Conservation (phyloP, 2,888 invertebrate genomes). For the Chrysina gloriosa region DNA sequence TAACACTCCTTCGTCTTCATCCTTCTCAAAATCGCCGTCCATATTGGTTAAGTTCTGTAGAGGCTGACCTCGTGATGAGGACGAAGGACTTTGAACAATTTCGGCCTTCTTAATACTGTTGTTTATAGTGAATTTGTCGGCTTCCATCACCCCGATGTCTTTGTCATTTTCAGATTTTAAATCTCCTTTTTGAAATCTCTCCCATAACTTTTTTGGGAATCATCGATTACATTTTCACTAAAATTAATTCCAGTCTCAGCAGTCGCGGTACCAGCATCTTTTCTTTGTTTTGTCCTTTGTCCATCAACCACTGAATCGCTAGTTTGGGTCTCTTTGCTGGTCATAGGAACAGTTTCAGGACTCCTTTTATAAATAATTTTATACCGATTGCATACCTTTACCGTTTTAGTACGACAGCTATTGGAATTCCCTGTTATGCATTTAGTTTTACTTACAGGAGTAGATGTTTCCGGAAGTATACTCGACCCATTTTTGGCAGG, state of each 20-base stretch:
- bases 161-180: no score
- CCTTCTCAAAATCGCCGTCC: neutral
- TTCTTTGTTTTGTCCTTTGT: neutral
- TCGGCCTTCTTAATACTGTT: neutral
- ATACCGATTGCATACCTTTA: neutral
- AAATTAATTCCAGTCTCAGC: neutral
- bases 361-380: neutral
- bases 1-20: constrained; percentile 24
- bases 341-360: neutral
- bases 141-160: no score
- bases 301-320: neutral
- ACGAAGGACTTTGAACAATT: neutral
- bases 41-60: neutral
- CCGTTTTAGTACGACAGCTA: neutral
- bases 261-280: constrained; percentile 1
- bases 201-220: no score
- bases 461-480: neutral
- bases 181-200: no score
- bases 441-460: neutral
- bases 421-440: neutral
- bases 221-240: no score
- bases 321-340: constrained; percentile 6
- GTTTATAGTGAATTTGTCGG: neutral
- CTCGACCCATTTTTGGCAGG: neutral
- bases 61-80: neutral